Evolutionary conservation across 2,113 vertebrate species (phyloP).

Genomic region (Falcunculus frontatus): DNA sequence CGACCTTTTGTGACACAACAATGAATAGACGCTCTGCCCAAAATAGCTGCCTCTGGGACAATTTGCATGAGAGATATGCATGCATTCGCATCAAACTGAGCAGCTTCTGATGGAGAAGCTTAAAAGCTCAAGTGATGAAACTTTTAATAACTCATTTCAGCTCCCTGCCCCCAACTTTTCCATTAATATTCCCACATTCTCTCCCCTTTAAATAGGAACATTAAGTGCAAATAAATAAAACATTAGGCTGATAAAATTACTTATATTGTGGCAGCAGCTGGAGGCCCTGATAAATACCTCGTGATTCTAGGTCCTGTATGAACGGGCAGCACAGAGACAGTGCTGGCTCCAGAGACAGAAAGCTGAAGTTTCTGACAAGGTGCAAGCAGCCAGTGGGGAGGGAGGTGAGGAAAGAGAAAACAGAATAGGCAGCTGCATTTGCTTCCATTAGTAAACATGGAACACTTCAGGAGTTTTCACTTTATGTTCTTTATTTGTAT

Average conservation of each 20-base stretch:
- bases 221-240: conserved; percentile 62
- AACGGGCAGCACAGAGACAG: neutral
- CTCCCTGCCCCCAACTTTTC: conserved; percentile 28
- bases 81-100: conserved; percentile 30
- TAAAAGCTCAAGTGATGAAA: conserved; percentile 55
- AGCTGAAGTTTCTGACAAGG: neutral
- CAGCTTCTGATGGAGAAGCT: conserved; percentile 51
- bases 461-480: neutral
- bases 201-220: conserved; percentile 25
- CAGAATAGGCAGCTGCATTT: neutral
- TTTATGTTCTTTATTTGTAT: neutral
- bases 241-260: conserved; percentile 54
- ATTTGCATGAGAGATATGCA: conserved; percentile 57
- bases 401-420: neutral
- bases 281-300: conserved; percentile 38
- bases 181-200: conserved; percentile 51
- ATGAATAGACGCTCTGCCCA: conserved; percentile 22
- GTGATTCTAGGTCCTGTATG: neutral
- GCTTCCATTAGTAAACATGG: neutral
- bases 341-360: neutral
- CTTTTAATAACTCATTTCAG: conserved; percentile 46
- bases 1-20: conserved; percentile 54
- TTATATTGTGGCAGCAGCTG: conserved; percentile 44
- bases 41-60: conserved; percentile 53
- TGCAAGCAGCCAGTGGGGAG: neutral